Evolutionary conservation across 2,888 invertebrate species (phyloP).

Genomic region (Drosophila suboccidentalis): DNA sequence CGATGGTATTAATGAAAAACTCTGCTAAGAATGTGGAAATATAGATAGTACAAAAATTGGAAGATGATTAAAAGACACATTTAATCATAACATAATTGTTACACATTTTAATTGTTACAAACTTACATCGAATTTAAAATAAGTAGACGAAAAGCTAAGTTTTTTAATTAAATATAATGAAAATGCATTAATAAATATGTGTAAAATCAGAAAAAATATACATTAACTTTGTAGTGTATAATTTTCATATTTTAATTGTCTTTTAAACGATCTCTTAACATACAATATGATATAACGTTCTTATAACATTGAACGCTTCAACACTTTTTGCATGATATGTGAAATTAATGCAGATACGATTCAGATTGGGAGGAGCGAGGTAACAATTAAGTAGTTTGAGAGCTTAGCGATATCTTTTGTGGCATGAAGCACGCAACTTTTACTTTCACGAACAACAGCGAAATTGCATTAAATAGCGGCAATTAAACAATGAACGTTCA

Average conservation of each 20-base stretch:
- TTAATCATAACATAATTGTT: too few species aligned
- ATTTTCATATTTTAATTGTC: neutral
- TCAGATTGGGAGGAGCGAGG: conserved; percentile 16
- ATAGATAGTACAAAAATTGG: too few species aligned
- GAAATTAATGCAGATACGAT: conserved; percentile 23
- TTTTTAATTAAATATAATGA: too few species aligned
- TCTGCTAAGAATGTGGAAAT: conserved; percentile 7
- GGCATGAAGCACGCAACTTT: conserved; percentile 68
- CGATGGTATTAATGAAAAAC: conserved; percentile 8
- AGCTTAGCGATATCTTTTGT: conserved; percentile 10
- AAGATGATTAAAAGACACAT: too few species aligned
- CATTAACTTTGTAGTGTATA: too few species aligned
- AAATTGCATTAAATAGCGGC: conserved; percentile 38
- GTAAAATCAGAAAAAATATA: too few species aligned
- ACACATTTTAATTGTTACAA: too few species aligned
- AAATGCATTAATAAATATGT: too few species aligned
- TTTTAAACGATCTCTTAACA: neutral
- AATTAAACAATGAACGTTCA: conserved; percentile 26
- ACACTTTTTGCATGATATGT: conserved; percentile 5
- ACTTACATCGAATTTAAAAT: too few species aligned
- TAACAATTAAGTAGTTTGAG: neutral
- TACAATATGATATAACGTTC: conserved; percentile 43
- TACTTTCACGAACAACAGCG: conserved; percentile 61
- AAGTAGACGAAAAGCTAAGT: too few species aligned
- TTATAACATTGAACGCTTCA: conserved; percentile 5